Evolutionary conservation across 2,797 vertebrate genomes (phyloP).

Genomic region (Echiichthys vipera): DNA sequence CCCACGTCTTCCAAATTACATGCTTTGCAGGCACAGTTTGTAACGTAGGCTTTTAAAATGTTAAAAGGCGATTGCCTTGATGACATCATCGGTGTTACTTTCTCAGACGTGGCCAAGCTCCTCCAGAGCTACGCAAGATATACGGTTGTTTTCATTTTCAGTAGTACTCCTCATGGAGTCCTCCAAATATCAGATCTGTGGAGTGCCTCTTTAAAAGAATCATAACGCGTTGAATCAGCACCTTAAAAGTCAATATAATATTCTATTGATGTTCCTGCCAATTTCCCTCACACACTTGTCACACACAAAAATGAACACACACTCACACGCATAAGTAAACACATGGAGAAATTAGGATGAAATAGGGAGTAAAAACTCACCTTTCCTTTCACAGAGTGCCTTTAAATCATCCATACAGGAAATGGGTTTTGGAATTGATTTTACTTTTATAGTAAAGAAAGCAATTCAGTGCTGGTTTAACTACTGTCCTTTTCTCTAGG

Average conservation of each 20-base stretch:
- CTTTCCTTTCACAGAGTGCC: conserved; percentile 33
- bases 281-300: conserved; percentile 5
- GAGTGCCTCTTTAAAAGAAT: conserved; percentile 1
- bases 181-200: conserved; percentile 11
- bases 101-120: not conserved
- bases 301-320: not conserved
- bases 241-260: conserved; percentile 4
- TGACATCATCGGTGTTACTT: not conserved
- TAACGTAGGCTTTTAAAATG: not conserved
- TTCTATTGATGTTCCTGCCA: not conserved
- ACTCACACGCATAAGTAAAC: conserved; percentile 8
- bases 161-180: not conserved
- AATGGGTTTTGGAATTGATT: conserved; percentile 70
- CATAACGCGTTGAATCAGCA: not conserved
- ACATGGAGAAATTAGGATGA: conserved; percentile 18
- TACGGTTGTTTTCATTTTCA: not conserved
- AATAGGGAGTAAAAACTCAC: conserved; percentile 37
- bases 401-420: conserved; percentile 64
- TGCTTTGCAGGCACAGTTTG: not conserved
- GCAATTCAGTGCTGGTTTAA: conserved; percentile 63
- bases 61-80: not conserved
- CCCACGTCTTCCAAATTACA: not conserved
- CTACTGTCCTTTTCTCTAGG: conserved; percentile 61
- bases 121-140: not conserved
- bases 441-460: conserved; percentile 60